Evolutionary conservation across 2,797 vertebrate genomes (phyloP).

Genomic region (Epinephelus coioides): DNA sequence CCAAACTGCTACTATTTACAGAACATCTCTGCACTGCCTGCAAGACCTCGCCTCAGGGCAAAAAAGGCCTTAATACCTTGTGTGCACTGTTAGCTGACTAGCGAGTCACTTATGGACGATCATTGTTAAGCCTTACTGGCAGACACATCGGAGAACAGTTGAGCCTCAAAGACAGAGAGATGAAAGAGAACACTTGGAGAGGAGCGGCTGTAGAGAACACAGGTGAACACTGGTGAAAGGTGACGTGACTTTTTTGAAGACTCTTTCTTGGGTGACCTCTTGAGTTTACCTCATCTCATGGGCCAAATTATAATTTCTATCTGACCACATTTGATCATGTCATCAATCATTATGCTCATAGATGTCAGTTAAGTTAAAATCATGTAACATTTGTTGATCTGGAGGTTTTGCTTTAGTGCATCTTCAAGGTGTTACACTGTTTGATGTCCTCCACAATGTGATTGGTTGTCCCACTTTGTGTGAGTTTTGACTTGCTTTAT

Average conservation of each 20-base stretch:
- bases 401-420: neutral
- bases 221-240: neutral
- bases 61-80: neutral
- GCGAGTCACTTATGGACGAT: neutral
- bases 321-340: neutral
- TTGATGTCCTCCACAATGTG: neutral
- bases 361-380: neutral
- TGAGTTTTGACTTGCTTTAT: neutral
- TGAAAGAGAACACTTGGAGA: neutral
- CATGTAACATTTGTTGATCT: neutral
- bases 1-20: no score
- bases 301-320: neutral
- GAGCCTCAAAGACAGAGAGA: neutral
- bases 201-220: neutral
- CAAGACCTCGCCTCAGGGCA: neutral
- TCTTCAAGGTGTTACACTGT: neutral
- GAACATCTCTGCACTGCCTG: neutral
- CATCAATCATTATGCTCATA: neutral
- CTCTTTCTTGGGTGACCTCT: no score
- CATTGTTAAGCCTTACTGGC: neutral
- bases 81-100: neutral
- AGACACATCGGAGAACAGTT: neutral
- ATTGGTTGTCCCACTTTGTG: neutral
- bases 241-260: neutral
- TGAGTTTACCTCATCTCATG: neutral